Evolutionary conservation across 2,888 invertebrate species (phyloP).

Genomic region (Cabera pusaria): DNA sequence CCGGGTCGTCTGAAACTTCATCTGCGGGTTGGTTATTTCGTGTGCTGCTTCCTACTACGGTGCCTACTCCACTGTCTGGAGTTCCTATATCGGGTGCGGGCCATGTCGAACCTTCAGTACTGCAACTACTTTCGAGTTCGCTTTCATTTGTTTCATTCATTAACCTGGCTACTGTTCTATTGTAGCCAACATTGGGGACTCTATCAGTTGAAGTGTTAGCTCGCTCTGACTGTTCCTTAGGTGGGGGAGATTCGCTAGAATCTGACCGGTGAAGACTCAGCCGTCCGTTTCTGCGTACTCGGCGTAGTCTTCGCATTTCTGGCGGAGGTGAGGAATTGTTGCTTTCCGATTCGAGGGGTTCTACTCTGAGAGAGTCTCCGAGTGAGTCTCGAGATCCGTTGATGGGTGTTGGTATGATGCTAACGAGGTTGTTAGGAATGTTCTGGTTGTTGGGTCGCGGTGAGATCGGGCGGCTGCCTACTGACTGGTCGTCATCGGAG

Average conservation of each 20-base stretch:
- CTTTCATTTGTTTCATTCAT: constrained; percentile 79
- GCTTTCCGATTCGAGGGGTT: constrained; percentile 49
- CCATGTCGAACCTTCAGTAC: constrained; percentile 66
- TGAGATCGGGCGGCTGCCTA: constrained; percentile 64
- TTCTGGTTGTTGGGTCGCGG: constrained; percentile 49
- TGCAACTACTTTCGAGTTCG: constrained; percentile 76
- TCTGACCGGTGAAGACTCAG: constrained; percentile 59
- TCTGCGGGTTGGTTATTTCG: constrained; percentile 51
- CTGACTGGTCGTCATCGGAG: constrained; percentile 85
- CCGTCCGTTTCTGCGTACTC: constrained; percentile 60
- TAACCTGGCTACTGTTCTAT: constrained; percentile 65
- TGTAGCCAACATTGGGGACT: constrained; percentile 52
- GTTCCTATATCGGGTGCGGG: constrained; percentile 48
- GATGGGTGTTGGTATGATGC: constrained; percentile 83
- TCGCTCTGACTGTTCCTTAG: constrained; percentile 49
- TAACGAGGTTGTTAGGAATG: constrained; percentile 72
- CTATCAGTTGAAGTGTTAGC: constrained; percentile 50
- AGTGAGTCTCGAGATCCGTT: constrained; percentile 80
- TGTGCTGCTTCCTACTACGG: constrained; percentile 60
- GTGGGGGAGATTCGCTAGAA: constrained; percentile 70
- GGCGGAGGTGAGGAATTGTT: constrained; percentile 47
- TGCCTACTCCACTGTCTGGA: constrained; percentile 71
- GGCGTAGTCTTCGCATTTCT: constrained; percentile 50
- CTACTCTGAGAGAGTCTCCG: constrained; percentile 61
- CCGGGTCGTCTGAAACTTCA: constrained; percentile 70